A percentile compares a stretch with the other conserved stretches of the same genome.
Evolutionary conservation across 2,888 invertebrate species (phyloP).

Genomic region (Lasiommata megera): DNA sequence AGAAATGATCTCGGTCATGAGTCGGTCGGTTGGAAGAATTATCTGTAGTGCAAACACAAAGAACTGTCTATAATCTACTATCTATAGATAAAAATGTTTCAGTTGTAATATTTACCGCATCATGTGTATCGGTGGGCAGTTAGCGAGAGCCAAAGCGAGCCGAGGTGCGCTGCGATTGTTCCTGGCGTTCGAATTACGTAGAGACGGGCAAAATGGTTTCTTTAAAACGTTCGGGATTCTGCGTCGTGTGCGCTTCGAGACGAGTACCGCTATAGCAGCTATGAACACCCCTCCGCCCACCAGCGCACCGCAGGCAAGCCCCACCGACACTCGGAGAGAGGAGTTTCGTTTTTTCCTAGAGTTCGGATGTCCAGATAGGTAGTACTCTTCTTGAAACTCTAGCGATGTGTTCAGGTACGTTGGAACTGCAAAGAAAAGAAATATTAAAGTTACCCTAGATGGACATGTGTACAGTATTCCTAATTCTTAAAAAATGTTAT

Average conservation of each 20-base stretch:
- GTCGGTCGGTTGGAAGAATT: no score
- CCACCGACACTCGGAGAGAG: constrained; percentile 74
- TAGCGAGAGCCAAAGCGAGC: constrained; percentile 66
- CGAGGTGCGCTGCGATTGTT: constrained; percentile 73
- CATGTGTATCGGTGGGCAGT: constrained; percentile 75
- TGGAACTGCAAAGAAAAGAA: constrained; percentile 56
- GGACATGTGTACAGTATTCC: no score
- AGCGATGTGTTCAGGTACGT: constrained; percentile 82
- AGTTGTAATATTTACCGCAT: constrained; percentile 49
- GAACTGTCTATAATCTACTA: no score
- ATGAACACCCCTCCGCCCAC: constrained; percentile 81
- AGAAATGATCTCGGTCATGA: no score
- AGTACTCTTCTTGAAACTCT: constrained; percentile 83
- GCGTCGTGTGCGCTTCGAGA: constrained; percentile 75
- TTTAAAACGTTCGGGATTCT: constrained; percentile 67
- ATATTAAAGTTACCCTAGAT: not conserved
- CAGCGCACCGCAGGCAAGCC: constrained; percentile 65
- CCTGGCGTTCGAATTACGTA: constrained; percentile 56
- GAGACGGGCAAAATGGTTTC: constrained; percentile 73
- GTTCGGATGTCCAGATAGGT: constrained; percentile 69
- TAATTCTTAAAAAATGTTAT: no score
- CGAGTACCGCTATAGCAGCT: constrained; percentile 83
- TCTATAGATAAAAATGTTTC: no score
- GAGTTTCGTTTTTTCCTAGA: constrained; percentile 70
- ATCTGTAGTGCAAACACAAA: no score